Evolutionary conservation across 2,888 invertebrate species (phyloP).

Genomic region (Drosophila leonis): DNA sequence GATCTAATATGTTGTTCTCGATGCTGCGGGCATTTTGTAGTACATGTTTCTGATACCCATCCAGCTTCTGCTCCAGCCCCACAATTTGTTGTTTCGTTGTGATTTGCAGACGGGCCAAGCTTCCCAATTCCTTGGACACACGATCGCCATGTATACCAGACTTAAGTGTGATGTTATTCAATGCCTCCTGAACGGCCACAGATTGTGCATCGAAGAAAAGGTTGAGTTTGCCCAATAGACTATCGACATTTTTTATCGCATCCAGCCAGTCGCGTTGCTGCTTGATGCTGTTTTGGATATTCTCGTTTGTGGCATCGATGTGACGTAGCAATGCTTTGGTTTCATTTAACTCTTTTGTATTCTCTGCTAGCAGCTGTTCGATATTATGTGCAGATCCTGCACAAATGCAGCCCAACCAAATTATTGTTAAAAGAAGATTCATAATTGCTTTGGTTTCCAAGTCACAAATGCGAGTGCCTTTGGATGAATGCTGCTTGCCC

Average conservation of each 20-base stretch:
- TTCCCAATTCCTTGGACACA: slow-evolving; percentile 35
- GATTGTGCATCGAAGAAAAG: slow-evolving; percentile 27
- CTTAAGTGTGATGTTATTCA: slow-evolving; percentile 40
- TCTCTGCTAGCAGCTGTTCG: slow-evolving; percentile 29
- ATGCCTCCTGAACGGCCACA: slow-evolving; percentile 24
- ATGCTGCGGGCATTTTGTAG: slow-evolving; percentile 40
- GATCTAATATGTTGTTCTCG: slow-evolving; percentile 50
- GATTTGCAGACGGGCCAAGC: slow-evolving; percentile 40
- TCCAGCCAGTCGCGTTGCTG: slow-evolving; percentile 46
- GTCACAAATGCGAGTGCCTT: slow-evolving; percentile 35
- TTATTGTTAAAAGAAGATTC: slow-evolving; percentile 36
- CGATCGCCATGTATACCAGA: slow-evolving; percentile 28
- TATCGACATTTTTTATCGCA: slow-evolving; percentile 34
- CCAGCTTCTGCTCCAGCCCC: slow-evolving; percentile 49
- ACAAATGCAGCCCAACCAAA: slow-evolving; percentile 29
- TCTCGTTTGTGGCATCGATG: slow-evolving; percentile 35
- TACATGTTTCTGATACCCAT: slow-evolving; percentile 56
- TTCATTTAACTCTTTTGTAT: slow-evolving; percentile 38
- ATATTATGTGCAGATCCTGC: slow-evolving; percentile 15
- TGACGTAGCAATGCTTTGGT: slow-evolving; percentile 43
- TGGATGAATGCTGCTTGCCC: not conserved
- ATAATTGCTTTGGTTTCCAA: slow-evolving; percentile 36
- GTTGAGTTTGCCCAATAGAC: slow-evolving; percentile 28
- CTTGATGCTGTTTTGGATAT: slow-evolving; percentile 37
- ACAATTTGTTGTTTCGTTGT: slow-evolving; percentile 51